These are phyloP conservation scores for Daboia siamensis DNA, from an alignment of 2,113 vertebrate species.

Conservation along the genomic window DNA sequence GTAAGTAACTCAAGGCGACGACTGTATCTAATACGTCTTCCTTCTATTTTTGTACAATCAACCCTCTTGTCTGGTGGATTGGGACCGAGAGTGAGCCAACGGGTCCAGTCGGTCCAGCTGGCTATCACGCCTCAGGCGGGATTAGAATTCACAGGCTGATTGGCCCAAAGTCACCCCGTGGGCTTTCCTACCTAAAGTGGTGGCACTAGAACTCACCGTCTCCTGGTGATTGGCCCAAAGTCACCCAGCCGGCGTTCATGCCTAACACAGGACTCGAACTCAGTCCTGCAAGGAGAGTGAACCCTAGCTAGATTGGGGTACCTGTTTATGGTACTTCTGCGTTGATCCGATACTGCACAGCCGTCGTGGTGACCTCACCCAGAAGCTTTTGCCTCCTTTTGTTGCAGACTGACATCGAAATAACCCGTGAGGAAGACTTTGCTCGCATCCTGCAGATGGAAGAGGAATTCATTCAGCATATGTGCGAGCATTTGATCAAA, in stretches of 20 bases:
- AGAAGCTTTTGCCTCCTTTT: neutral
- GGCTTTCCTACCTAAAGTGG: too few relatives aligned
- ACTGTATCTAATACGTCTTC: neutral
- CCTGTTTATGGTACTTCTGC: neutral
- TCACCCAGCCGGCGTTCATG: too few relatives aligned
- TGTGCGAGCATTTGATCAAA: constrained; percentile 90
- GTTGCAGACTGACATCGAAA: constrained; percentile 91
- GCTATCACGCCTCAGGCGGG: neutral
- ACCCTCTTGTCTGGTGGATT: neutral
- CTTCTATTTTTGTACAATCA: neutral
- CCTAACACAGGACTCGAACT: too few relatives aligned
- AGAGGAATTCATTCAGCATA: constrained; percentile 94
- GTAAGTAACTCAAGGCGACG: neutral
- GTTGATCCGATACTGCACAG: rapidly evolving
- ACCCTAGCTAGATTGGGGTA: too few relatives aligned
- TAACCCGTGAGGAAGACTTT: constrained; percentile 94
- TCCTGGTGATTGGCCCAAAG: too few relatives aligned
- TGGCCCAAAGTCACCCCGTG: too few relatives aligned
- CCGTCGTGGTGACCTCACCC: too few relatives aligned
- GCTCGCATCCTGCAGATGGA: constrained; percentile 95
- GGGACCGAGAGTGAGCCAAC: neutral
- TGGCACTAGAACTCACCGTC: too few relatives aligned
- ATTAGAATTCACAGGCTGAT: neutral
- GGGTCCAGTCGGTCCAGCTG: neutral
- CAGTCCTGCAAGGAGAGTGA: too few relatives aligned